phyloP scores from a whole-genome alignment of 1,140 invertebrate species.

The Akabosia matsudoensis region DNA sequence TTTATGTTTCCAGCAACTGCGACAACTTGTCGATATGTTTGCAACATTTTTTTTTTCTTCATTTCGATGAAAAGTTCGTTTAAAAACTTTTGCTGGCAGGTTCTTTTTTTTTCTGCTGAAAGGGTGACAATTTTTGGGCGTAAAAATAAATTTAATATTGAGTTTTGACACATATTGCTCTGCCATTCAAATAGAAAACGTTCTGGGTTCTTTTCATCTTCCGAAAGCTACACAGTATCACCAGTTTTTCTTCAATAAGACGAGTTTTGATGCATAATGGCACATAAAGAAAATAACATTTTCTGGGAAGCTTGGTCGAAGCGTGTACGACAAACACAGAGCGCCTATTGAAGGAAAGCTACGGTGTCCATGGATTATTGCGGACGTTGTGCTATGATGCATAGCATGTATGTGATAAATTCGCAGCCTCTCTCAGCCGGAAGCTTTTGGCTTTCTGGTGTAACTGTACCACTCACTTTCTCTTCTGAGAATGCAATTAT shows the following conservation, averaged over 20 bases:
- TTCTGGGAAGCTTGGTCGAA: not conserved
- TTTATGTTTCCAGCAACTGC: too few relatives aligned
- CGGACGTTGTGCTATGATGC: not conserved
- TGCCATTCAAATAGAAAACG: not conserved
- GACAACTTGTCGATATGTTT: too few relatives aligned
- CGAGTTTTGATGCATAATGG: not conserved
- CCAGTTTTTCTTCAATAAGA: constrained; percentile 3
- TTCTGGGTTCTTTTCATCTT: not conserved
- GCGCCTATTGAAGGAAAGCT: not conserved
- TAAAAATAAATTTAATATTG: not conserved
- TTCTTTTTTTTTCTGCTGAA: not conserved
- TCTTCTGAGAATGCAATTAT: constrained; percentile 39
- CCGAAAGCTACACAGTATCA: not conserved
- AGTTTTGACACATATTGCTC: constrained; percentile 4
- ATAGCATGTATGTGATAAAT: constrained; percentile 8
- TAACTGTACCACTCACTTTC: not conserved
- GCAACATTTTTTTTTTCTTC: too few relatives aligned
- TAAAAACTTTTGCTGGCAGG: too few relatives aligned
- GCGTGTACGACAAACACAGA: not conserved
- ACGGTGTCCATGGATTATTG: not conserved
- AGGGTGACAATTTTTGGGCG: too few relatives aligned
- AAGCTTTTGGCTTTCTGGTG: not conserved
- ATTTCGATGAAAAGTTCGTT: too few relatives aligned
- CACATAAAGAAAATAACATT: not conserved
- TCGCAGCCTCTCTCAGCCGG: not conserved